Conservation (phyloP, 2,797 vertebrate genomes). For the Manis javanica region DNA sequence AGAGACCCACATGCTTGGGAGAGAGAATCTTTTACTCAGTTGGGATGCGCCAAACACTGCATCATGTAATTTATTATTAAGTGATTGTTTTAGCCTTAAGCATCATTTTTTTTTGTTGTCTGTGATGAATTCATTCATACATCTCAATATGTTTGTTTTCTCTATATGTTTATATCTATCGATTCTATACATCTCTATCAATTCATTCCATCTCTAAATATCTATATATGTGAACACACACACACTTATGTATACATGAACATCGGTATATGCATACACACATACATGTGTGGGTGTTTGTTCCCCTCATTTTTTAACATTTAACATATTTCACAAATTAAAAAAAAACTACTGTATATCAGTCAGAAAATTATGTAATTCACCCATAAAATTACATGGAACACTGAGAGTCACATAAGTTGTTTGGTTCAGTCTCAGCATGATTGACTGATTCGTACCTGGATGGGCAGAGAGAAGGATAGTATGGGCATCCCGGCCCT, state of each 20-base stretch:
- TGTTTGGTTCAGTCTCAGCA: background rate
- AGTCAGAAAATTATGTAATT: background rate
- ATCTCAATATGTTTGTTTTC: background rate
- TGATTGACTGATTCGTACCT: background rate
- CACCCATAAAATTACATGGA: background rate
- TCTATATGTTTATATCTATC: background rate
- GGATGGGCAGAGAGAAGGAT: background rate
- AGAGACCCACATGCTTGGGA: background rate
- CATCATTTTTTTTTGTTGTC: background rate
- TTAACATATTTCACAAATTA: background rate
- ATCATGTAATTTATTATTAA: background rate
- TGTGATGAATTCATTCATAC: constrained; percentile 1
- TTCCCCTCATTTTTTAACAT: background rate
- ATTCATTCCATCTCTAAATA: background rate
- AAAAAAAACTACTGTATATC: background rate
- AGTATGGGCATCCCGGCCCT: background rate
- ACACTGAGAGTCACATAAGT: background rate
- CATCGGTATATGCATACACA: background rate
- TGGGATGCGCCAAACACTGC: background rate
- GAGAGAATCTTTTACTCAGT: background rate
- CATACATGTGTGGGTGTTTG: background rate
- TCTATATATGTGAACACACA: background rate
- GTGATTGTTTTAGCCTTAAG: background rate
- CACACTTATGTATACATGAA: background rate
- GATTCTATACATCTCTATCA: background rate